Evolutionary conservation across 1,140 invertebrate species (phyloP), one percentile per base, ranked within the genome.

Genomic region (Octopus sinensis): DNA sequence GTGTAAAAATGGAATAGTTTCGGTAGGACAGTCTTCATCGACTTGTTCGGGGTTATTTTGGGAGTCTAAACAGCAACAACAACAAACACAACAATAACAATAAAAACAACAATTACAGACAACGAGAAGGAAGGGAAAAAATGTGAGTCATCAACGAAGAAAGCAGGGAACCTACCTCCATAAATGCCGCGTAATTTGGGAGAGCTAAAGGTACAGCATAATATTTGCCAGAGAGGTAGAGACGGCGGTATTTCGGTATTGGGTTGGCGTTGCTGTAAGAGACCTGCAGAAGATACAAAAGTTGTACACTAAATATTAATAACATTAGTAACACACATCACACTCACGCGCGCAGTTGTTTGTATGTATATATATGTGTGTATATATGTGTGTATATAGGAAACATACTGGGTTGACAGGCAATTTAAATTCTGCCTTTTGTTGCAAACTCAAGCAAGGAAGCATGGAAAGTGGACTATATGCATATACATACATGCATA

Each of bases 101-200:
- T 43, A 43, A 0, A 0, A 43, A 43, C 30, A 43, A 0, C 30
- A 43, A 43, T 43, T 43, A 43, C 30, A 43, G 3, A 43, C 30
- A 43, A 43, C 30, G 30, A 43, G 30, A 43, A 43, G 30, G 30
- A 0, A 43, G 30, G 30, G 30, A 43, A 43, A 43, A 43, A 43
- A 43, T 3, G 30, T 43, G 30, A 80, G 53, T 13, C 62, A 68
- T 43, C 30, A 75, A 43, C 54, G 76, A n/a, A 81, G 17, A 83
- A 53, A 53, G 10, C 10, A n/a, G 12, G 30, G 54, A 12, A 71
- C 79, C 84, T 82, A 90, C 89, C 84, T 92, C 91, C 7, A 84
- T 83, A 81, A 90, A 91, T 13, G 89, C 90, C 5, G 87, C 89
- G 83, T 91, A 88, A 12, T 89, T 86, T n/a, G 91, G 91, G 81